Evolutionary conservation across 2,113 vertebrate species (phyloP), one percentile per base, ranked within the genome.

Genomic region (Amblyornis subalaris): DNA sequence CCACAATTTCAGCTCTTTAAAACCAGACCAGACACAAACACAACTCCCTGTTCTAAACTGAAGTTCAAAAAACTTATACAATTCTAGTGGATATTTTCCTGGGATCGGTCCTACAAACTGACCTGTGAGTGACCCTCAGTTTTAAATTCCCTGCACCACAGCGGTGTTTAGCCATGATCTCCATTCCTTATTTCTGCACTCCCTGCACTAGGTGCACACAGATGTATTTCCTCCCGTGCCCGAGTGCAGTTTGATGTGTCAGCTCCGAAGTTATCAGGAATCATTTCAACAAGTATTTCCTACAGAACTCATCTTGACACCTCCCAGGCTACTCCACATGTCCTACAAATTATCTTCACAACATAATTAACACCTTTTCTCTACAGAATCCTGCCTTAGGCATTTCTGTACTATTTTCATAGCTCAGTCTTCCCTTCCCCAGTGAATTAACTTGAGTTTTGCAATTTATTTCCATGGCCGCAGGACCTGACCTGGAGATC

Each of bases 31-130:
- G 28, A 24, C 20, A 10, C 2, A 75, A 65, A 61, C 38, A 31
- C 0, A 0, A 58, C 29, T 54, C 35, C 3, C 26, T 0, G 0
- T 45, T 21, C 26, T 1, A 61, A 12, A 14, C 3, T 31, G 28
- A 60, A 53, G 29, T 77, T 64, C 36, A 74, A 57, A 44, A n/a
- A 4, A 6, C 3, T 19, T 16, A 53, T 13, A 20, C 8, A 82
- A 53, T 55, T 44, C 17, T 5, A 33, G 6, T 6, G 31, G 31
- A 25, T 3, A 36, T 61, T 77, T 77, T 78, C 26, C 33, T 22
- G 14, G 16, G 31, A 48, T 61, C 29, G 35, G 28, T 69, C 17
- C n/a, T 50, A 25, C 47, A 35, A 70, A 77, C 0, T 14, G 57
- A 80, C 23, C 35, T 71, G 35, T 38, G 65, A 36, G 44, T n/a